Conservation (phyloP, 2,113 vertebrate species). For the Isichthys henryi region DNA sequence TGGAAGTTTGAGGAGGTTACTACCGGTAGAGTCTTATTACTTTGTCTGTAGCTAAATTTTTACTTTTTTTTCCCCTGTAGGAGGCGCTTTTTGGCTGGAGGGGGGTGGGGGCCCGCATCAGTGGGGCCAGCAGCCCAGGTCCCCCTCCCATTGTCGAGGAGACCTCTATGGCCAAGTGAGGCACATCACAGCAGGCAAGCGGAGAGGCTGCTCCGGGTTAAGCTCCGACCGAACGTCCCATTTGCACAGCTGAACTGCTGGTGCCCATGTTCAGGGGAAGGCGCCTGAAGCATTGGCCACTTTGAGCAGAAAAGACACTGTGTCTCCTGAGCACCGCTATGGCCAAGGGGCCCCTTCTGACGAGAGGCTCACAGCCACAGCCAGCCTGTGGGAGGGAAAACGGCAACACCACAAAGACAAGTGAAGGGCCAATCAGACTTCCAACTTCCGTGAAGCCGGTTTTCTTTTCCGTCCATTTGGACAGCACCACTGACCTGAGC, state of each 20-base stretch:
- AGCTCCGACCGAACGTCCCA: not conserved
- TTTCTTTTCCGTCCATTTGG: not conserved
- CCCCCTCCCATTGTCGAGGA: constrained; percentile 35
- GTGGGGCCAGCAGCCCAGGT: constrained; percentile 36
- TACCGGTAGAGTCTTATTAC: too few relatives aligned
- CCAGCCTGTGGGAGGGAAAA: not conserved
- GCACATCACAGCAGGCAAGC: not conserved
- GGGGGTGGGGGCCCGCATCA: constrained; percentile 22
- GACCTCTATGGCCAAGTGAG: constrained; percentile 36
- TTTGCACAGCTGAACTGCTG: not conserved
- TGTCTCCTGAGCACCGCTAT: not conserved
- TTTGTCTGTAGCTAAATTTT: not conserved
- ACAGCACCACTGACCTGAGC: not conserved
- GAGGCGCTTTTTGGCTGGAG: constrained; percentile 51
- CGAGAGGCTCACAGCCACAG: not conserved
- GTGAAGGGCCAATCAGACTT: too few relatives aligned
- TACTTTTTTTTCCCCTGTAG: constrained; percentile 30
- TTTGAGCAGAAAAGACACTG: not conserved
- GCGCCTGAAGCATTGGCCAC: not conserved
- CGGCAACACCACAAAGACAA: not conserved
- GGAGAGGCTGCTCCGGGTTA: not conserved
- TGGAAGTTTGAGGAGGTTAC: not conserved
- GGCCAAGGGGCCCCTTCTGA: not conserved
- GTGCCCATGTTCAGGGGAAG: not conserved
- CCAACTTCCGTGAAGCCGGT: not conserved